phyloP scores from a whole-genome alignment of 2,113 vertebrate genomes.

The Antechinus flavipes region DNA sequence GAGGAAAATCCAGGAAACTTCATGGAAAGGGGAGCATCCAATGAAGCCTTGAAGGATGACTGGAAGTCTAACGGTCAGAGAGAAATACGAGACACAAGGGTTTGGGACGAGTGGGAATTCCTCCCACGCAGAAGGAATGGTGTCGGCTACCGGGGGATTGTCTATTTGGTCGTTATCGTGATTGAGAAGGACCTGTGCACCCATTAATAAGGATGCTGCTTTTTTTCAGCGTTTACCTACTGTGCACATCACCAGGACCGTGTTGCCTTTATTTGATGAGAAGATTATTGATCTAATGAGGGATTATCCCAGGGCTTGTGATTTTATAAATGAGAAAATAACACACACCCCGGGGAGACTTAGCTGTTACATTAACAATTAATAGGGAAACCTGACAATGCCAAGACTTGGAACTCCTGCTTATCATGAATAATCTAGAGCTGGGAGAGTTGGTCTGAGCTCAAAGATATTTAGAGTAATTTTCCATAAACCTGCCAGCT shows the following conservation, averaged over 20 bases:
- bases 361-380: slow-evolving; percentile 81
- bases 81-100: too few relatives aligned
- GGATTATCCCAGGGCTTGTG: slow-evolving; percentile 72
- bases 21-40: neutral
- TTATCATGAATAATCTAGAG: slow-evolving; percentile 71
- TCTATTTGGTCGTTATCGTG: neutral
- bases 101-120: neutral
- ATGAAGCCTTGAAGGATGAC: neutral
- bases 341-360: slow-evolving; percentile 67
- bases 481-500: slow-evolving; percentile 79
- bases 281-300: slow-evolving; percentile 79
- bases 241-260: slow-evolving; percentile 21
- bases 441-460: slow-evolving; percentile 50
- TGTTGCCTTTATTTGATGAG: slow-evolving; percentile 64
- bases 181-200: neutral
- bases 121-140: neutral
- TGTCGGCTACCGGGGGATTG: neutral
- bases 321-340: slow-evolving; percentile 81
- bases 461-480: slow-evolving; percentile 72
- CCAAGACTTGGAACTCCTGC: slow-evolving; percentile 66
- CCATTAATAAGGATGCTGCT: neutral
- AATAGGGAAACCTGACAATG: slow-evolving; percentile 74
- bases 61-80: neutral
- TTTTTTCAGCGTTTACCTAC: neutral
- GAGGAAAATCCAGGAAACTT: neutral